Evolutionary conservation across 2,113 vertebrate genomes (phyloP).

Genomic region (Felis catus): F.catus_Fca126_mat1.0 CM031412.1:130004001-130004500

Average conservation of each 20-base stretch:
- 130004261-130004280: neutral
- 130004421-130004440: neutral
- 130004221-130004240: neutral
- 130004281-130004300: neutral
- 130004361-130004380: neutral
- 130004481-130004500: neutral
- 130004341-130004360: neutral
- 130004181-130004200: neutral
- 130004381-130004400: neutral
- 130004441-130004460: neutral
- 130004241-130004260: neutral
- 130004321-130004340: neutral
- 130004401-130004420: neutral
- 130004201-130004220: neutral
- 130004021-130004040: slow-evolving; percentile 11
- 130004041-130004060: neutral
- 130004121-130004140: neutral
- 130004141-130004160: neutral
- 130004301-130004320: neutral
- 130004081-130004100: slow-evolving; percentile 4
- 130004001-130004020: neutral
- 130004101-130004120: neutral
- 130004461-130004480: neutral
- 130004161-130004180: neutral
- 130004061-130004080: neutral